These are phyloP conservation scores for Vidua macroura DNA, from an alignment of 2,113 vertebrate genomes.

Conservation along the genomic window DNA sequence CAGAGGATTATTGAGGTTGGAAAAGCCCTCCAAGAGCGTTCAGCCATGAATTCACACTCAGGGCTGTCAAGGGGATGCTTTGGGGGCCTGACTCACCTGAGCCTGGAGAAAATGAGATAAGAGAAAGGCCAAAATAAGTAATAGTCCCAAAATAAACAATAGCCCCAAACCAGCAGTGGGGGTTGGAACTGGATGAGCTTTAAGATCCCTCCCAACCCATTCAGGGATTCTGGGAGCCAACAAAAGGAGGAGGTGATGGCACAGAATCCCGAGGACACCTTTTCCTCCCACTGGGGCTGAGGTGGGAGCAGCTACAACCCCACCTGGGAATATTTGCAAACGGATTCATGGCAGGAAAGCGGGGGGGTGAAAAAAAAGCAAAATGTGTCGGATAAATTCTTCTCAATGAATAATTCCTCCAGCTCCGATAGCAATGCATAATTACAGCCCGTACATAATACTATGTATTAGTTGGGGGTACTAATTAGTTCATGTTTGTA, in stretches of 20 bases:
- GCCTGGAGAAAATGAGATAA: background rate
- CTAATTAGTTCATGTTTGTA: constrained; percentile 70
- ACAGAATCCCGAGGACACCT: background rate
- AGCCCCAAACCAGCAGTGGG: background rate
- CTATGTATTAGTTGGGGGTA: constrained; percentile 58
- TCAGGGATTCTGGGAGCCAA: background rate
- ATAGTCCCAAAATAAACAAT: fast-evolving
- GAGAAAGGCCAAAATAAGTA: background rate
- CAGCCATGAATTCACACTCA: fast-evolving
- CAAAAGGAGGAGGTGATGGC: fast-evolving
- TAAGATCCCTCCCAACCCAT: background rate
- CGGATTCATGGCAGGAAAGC: background rate
- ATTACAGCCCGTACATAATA: constrained; percentile 51
- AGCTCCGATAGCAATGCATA: constrained; percentile 52
- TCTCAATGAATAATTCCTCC: constrained; percentile 20
- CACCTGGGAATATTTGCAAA: background rate
- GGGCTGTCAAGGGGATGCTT: fast-evolving
- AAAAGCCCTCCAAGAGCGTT: background rate
- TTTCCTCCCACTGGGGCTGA: fast-evolving
- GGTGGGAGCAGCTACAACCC: background rate
- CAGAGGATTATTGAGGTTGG: background rate
- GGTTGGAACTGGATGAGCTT: background rate
- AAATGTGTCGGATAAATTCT: constrained; percentile 37
- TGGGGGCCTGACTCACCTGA: fast-evolving
- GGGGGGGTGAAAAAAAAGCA: background rate